A percentile compares a stretch with the other conserved stretches of the same genome.
These are phyloP conservation scores for Drosophila koepferae DNA, from an alignment of 2,888 invertebrate genomes.

Conservation along the genomic window DNA sequence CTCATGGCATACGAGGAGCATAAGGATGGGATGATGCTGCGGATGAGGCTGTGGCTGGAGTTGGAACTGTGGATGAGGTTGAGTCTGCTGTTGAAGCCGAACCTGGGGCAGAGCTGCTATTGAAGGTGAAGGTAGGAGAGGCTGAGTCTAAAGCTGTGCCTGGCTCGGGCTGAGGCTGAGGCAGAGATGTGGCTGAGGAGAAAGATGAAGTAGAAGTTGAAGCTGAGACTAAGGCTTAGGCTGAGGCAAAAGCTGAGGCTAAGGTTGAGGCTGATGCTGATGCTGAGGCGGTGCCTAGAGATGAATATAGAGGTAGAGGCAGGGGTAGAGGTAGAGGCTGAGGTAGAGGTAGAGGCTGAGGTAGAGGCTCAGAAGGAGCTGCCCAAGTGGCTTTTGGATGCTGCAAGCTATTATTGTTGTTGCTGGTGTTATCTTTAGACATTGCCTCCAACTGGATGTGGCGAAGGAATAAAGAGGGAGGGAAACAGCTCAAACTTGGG, in stretches of 20 bases:
- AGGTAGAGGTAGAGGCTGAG: background rate
- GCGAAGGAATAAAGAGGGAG: background rate
- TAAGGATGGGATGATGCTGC: slow-evolving; percentile 42
- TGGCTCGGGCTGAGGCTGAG: background rate
- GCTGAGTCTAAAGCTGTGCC: background rate
- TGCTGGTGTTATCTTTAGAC: slow-evolving; percentile 45
- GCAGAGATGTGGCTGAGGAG: background rate
- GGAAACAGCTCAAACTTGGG: slow-evolving; percentile 25
- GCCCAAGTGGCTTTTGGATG: slow-evolving; percentile 60
- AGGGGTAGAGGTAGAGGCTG: background rate
- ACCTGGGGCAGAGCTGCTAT: background rate
- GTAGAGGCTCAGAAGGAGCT: slow-evolving; percentile 44
- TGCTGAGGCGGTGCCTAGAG: no score
- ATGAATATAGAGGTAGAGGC: background rate
- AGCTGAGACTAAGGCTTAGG: background rate
- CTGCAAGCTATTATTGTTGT: slow-evolving; percentile 31
- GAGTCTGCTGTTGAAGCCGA: background rate
- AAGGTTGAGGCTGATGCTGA: background rate
- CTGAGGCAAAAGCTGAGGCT: background rate
- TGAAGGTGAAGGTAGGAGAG: background rate
- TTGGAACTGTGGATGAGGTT: slow-evolving; percentile 41
- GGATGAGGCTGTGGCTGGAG: no score
- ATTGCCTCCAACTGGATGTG: slow-evolving; percentile 32
- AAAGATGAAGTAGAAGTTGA: background rate
- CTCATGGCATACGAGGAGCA: slow-evolving; percentile 54